These are phyloP conservation scores for Clarias platycephalus DNA, from an alignment of 2,797 vertebrate genomes.

Conservation along the genomic window DNA sequence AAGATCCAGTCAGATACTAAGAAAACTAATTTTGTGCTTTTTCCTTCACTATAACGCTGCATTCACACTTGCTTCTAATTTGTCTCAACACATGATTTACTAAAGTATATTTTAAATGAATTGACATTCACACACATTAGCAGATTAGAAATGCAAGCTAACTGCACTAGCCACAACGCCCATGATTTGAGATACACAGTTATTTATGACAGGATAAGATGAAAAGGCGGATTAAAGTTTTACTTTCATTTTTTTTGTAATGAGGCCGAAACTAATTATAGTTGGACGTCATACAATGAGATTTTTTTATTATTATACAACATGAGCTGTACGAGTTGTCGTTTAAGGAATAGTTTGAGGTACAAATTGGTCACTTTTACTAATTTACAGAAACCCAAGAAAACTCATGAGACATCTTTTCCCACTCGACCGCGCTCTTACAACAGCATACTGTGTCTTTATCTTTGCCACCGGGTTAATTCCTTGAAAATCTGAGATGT, in stretches of 20 bases:
- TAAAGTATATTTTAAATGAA: not conserved
- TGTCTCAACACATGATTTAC: not conserved
- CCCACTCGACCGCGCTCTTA: not conserved
- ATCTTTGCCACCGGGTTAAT: not conserved
- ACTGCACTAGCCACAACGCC: not conserved
- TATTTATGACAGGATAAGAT: too few relatives aligned
- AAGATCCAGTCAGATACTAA: not conserved
- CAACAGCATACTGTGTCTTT: not conserved
- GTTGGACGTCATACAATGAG: not conserved
- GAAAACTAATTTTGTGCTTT: not conserved
- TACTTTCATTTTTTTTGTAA: not conserved
- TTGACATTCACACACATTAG: not conserved
- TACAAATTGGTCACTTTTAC: too few relatives aligned
- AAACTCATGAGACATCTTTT: not conserved
- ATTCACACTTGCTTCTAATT: not conserved
- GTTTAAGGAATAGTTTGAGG: not conserved
- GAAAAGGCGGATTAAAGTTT: not conserved
- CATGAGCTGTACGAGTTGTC: not conserved
- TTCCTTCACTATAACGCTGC: not conserved
- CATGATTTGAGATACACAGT: not conserved
- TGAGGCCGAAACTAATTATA: not conserved
- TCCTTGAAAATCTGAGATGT: slow-evolving; percentile 4
- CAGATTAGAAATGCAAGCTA: not conserved
- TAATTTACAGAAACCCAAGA: not conserved
- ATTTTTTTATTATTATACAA: too few relatives aligned